A percentile compares a stretch with the other conserved stretches of the same genome.
Evolutionary conservation across 2,888 invertebrate species (phyloP).

Genomic region (Metopia argyrocephala): DNA sequence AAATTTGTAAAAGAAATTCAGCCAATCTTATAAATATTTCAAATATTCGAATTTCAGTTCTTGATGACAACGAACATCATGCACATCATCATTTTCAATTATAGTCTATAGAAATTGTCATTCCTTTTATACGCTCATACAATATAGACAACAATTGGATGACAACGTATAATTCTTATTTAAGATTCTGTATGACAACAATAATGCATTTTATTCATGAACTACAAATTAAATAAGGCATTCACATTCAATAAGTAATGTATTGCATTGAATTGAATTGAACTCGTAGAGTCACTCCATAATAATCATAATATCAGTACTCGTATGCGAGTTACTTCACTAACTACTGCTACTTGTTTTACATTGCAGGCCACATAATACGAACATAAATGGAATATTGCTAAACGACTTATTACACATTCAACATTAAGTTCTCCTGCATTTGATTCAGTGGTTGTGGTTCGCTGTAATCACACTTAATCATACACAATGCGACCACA

Average conservation of each 20-base stretch:
- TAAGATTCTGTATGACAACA: background rate
- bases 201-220: constrained; percentile 47
- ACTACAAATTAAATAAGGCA: constrained; percentile 39
- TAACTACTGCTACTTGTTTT: background rate
- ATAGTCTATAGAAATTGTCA: background rate
- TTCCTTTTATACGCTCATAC: background rate
- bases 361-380: background rate
- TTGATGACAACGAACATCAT: background rate
- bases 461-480: constrained; percentile 57
- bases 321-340: no score
- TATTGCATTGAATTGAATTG: background rate
- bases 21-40: constrained; percentile 41
- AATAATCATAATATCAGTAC: no score
- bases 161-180: background rate
- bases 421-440: background rate
- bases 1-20: constrained; percentile 4
- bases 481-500: constrained; percentile 51
- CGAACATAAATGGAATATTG: background rate
- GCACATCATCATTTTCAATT: background rate
- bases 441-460: background rate
- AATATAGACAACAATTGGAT: background rate
- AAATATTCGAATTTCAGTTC: constrained; percentile 7
- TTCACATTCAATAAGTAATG: background rate
- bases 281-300: background rate
- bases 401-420: background rate